Conservation (phyloP, 2,113 vertebrate species). For the Antechinus flavipes region DNA sequence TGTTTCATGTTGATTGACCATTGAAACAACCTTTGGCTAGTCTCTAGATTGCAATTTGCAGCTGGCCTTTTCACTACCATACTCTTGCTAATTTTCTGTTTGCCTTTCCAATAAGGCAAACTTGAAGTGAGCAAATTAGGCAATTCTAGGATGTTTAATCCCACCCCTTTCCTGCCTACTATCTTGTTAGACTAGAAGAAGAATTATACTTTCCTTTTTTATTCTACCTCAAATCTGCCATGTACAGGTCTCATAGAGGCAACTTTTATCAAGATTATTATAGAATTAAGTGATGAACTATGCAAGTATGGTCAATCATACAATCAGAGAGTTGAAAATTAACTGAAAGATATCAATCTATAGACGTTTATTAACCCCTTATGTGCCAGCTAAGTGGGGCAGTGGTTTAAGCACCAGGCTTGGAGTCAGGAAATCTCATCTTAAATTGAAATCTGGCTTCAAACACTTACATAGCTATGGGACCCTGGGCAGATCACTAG, state of each 20-base stretch:
- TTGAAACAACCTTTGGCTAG: not conserved
- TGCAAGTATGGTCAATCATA: not conserved
- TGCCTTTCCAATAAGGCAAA: not conserved
- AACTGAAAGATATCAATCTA: not conserved
- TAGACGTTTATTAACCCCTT: not conserved
- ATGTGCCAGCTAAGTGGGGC: not conserved
- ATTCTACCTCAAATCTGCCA: constrained; percentile 2
- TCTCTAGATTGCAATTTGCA: not conserved
- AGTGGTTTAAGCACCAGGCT: too few relatives aligned
- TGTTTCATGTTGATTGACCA: not conserved
- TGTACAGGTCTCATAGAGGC: not conserved
- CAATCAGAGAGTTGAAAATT: not conserved
- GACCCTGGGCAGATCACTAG: not conserved
- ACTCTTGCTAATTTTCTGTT: not conserved
- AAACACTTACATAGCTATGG: not conserved
- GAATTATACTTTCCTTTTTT: not conserved
- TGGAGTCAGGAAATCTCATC: not conserved
- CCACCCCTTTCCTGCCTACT: not conserved
- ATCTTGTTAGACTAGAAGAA: not conserved
- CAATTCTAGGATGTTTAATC: not conserved
- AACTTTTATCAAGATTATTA: not conserved
- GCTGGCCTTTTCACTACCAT: not conserved
- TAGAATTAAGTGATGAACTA: not conserved
- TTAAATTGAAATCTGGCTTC: not conserved
- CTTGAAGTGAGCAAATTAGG: not conserved